Conservation (phyloP, 1,140 invertebrate genomes). For the Brachionus rubens region DNA sequence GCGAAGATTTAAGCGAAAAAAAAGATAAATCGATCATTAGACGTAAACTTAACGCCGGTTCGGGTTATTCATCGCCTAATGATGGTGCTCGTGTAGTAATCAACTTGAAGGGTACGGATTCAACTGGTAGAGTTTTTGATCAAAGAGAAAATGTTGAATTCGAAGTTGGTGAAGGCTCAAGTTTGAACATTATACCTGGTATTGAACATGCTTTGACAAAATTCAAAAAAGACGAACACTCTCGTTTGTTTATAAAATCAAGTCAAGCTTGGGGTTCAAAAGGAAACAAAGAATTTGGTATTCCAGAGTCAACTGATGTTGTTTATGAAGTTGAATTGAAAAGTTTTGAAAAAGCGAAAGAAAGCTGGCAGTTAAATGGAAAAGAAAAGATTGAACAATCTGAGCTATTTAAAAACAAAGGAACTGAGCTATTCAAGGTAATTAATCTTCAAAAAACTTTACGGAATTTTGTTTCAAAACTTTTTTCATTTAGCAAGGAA, state of each 20-base stretch:
- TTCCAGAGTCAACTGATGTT: constrained; percentile 75
- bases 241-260: constrained; percentile 69
- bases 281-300: constrained; percentile 70
- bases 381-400: constrained; percentile 44
- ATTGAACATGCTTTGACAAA: constrained; percentile 78
- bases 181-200: constrained; percentile 72
- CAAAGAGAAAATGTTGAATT: constrained; percentile 71
- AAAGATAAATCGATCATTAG: constrained; percentile 79
- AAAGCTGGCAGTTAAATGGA: constrained; percentile 41
- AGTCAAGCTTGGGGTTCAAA: constrained; percentile 76
- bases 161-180: constrained; percentile 77
- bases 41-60: constrained; percentile 69
- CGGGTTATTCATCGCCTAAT: constrained; percentile 69
- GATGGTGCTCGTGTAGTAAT: constrained; percentile 72
- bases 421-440: constrained; percentile 36
- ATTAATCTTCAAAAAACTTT: neutral
- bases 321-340: constrained; percentile 74
- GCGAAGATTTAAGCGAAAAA: constrained; percentile 77
- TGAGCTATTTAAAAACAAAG: constrained; percentile 37
- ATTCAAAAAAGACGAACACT: constrained; percentile 78
- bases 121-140: constrained; percentile 70
- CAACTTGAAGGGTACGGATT: constrained; percentile 71
- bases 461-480: neutral
- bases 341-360: constrained; percentile 72
- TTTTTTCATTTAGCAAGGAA: neutral